Percentiles rank a stretch among this genome's conserved stretches.
phyloP scores from a whole-genome alignment of 2,888 invertebrate genomes.

The Epinotia bilunana region DNA sequence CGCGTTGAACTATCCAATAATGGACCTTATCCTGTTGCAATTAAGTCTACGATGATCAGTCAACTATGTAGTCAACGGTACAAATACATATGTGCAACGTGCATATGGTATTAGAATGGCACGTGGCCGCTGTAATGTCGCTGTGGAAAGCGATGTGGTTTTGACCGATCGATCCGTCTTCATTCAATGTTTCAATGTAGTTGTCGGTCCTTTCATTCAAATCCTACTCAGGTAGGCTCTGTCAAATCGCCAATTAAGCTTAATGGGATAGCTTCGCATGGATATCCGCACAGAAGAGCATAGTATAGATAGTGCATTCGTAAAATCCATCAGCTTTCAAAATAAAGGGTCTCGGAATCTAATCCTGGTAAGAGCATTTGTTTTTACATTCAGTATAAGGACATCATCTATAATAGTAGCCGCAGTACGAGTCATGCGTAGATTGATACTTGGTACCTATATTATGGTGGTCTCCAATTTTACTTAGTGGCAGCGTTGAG shows the following conservation, averaged over 20 bases:
- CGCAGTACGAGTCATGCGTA: too few relatives aligned
- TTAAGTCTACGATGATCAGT: neutral
- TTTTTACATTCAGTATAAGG: too few relatives aligned
- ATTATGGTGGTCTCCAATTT: too few relatives aligned
- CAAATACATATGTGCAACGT: neutral
- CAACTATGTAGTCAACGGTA: neutral
- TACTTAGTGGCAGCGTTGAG: too few relatives aligned
- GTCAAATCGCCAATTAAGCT: neutral
- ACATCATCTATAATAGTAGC: too few relatives aligned
- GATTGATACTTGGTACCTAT: too few relatives aligned
- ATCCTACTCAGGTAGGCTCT: neutral
- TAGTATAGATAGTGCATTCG: too few relatives aligned
- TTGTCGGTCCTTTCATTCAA: neutral
- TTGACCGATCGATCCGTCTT: conserved; percentile 16
- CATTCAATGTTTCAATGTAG: neutral
- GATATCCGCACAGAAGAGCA: too few relatives aligned
- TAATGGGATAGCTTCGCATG: too few relatives aligned
- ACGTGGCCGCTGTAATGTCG: neutral
- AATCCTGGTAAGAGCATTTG: too few relatives aligned
- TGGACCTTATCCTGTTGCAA: neutral
- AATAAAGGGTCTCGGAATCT: too few relatives aligned
- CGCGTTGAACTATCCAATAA: neutral
- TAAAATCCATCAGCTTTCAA: too few relatives aligned
- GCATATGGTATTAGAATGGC: conserved; percentile 1
- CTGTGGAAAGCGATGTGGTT: conserved; percentile 21